These are phyloP conservation scores for Paracentrotus lividus DNA, from an alignment of 53 echinoderm and acorn worm genomes.

Conservation along the genomic window DNA sequence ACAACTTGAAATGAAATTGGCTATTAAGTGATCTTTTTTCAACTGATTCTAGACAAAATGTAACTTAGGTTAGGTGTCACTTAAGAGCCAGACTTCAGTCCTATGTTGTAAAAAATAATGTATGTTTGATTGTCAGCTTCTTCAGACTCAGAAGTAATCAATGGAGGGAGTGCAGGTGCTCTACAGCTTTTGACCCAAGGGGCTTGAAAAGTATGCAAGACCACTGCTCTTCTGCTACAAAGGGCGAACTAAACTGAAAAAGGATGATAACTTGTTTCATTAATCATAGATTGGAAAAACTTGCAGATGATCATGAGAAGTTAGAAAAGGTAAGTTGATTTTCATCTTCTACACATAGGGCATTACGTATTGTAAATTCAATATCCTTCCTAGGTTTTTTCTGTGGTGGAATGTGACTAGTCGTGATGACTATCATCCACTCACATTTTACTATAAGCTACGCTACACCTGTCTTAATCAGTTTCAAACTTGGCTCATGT, in stretches of 20 bases:
- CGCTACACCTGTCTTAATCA: no score
- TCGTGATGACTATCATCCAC: no score
- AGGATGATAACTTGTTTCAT: constrained; percentile 45
- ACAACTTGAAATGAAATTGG: not conserved
- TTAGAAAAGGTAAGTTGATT: constrained; percentile 46
- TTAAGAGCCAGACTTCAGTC: no score
- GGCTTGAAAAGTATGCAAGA: constrained; percentile 31
- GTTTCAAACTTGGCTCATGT: no score
- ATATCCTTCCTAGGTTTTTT: constrained; percentile 40
- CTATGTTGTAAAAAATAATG: no score
- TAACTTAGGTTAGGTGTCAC: no score
- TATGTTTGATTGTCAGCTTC: no score
- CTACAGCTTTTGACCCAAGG: constrained; percentile 32
- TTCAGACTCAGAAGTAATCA: no score
- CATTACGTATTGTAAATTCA: constrained; percentile 40
- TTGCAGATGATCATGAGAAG: constrained; percentile 52
- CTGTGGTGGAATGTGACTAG: constrained; percentile 19
- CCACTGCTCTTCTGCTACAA: constrained; percentile 52
- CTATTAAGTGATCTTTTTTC: constrained; percentile 38
- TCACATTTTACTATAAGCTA: no score
- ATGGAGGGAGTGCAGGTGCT: constrained; percentile 28
- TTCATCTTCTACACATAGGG: constrained; percentile 23
- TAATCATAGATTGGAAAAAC: constrained; percentile 30
- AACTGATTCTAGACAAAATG: constrained; percentile 49
- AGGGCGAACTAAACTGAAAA: constrained; percentile 49